Conservation (phyloP, 2,113 vertebrate genomes). For the Gallinago undulata region DNA sequence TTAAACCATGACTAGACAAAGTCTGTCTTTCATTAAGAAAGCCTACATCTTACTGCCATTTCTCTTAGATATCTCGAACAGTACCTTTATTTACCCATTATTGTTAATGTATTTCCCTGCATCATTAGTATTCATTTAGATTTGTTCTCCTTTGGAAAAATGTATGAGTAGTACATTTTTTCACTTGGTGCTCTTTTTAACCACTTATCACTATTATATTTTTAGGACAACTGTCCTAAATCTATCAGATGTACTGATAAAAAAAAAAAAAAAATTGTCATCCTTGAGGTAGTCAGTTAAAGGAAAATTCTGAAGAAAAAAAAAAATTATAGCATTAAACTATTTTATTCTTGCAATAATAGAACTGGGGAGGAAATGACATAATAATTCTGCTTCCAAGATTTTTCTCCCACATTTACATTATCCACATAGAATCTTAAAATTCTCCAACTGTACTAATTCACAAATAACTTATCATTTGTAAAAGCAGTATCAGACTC, state of each 20-base stretch:
- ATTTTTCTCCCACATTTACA: neutral
- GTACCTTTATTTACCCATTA: neutral
- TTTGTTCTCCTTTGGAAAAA: neutral
- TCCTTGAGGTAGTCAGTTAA: neutral
- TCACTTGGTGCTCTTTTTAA: neutral
- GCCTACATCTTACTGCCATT: neutral
- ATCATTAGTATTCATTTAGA: neutral
- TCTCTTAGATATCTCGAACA: neutral
- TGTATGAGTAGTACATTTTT: neutral
- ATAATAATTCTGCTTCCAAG: neutral
- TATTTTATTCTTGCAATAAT: neutral
- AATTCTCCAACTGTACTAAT: neutral
- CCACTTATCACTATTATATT: neutral
- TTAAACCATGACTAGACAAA: neutral
- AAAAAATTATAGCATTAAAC: neutral
- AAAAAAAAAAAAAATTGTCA: neutral
- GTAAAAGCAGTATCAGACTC: neutral
- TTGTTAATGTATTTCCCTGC: neutral
- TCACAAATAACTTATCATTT: neutral
- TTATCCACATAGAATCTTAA: neutral
- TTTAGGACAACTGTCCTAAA: neutral
- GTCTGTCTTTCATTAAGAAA: neutral
- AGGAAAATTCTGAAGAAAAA: neutral
- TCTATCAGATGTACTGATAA: neutral
- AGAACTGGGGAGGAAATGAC: rapidly evolving